Conservation (phyloP, 1,140 invertebrate genomes). For the Procambarus virginalis region DNA sequence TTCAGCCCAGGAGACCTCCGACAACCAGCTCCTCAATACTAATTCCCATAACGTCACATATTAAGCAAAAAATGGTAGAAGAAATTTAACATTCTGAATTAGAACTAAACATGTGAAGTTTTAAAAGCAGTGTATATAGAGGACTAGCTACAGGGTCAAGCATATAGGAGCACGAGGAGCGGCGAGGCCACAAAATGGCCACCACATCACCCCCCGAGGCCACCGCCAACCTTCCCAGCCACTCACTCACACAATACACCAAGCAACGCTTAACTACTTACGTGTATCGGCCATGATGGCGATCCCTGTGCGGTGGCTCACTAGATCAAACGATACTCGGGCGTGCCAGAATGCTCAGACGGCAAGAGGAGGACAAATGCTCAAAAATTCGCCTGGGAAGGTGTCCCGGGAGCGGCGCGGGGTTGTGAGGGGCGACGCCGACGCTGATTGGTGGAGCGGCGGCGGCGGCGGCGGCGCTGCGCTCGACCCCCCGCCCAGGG, state of each 20-base stretch:
- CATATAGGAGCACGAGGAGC: background rate
- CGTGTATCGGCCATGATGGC: slow-evolving; percentile 15
- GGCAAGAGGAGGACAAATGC: background rate
- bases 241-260: too few species aligned
- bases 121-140: too few species aligned
- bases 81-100: too few species aligned
- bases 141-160: too few species aligned
- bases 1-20: too few species aligned
- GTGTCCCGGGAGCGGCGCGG: background rate
- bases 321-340: background rate
- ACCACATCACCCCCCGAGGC: background rate
- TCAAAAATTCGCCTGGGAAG: too few species aligned
- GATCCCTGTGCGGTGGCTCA: background rate
- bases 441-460: background rate
- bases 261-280: background rate
- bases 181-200: background rate
- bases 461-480: background rate
- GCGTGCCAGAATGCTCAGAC: background rate
- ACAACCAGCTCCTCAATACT: too few species aligned
- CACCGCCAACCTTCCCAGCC: too few species aligned
- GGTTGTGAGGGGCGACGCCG: background rate
- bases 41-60: too few species aligned
- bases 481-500: background rate
- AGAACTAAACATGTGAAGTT: too few species aligned
- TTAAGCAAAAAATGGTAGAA: too few species aligned